Evolutionary conservation across 2,113 vertebrate species (phyloP), one percentile per base, ranked within the genome.

Genomic region (Poicephalus gulielmi): DNA sequence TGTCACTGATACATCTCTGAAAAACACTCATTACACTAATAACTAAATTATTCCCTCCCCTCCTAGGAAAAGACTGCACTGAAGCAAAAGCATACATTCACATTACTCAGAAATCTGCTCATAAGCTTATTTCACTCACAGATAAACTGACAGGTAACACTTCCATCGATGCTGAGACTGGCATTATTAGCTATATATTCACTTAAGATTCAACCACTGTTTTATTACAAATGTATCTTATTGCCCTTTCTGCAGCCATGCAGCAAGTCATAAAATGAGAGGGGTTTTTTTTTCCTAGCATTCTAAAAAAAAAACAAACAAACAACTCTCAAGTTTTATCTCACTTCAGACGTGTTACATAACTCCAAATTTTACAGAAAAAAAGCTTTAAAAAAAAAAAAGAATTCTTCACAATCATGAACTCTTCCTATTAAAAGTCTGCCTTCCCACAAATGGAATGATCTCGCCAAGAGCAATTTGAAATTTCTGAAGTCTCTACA

Each of bases 391-490:
- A 37, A 37, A 20, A 73, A 86, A 77, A 87, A 76, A 57, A 19
- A 33, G 53, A 55, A 39, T 55, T 86, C 46, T 70, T 88, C 60
- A 80, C 8, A 20, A 35, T 66, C 59, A 35, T 90, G 73, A 95
- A 93, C 70, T 73, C 57, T 66, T 30, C 64, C 62, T 85, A 57
- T 79, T 87, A 87, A 82, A 96, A 93, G 41, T 83, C 37, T 91
- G 70, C 41, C 90, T 74, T 87, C 84, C 74, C 85, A 91, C 16
- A 2, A 74, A 80, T 3, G 9, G 24, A 73, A 53, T 83, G 74
- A 94, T 83, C 82, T 94, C 78, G 83, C 35, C 35, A 33, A 71
- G 67, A 89, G 27, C n/a, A 88, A 73, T 82, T 95, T 94, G 47
- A 49, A 76, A 83, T 53, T 87, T 85, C 78, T 93, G 37, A 90